Evolutionary conservation across 2,797 vertebrate genomes (phyloP).

Genomic region (Myoxocephalus aenaeus): DNA sequence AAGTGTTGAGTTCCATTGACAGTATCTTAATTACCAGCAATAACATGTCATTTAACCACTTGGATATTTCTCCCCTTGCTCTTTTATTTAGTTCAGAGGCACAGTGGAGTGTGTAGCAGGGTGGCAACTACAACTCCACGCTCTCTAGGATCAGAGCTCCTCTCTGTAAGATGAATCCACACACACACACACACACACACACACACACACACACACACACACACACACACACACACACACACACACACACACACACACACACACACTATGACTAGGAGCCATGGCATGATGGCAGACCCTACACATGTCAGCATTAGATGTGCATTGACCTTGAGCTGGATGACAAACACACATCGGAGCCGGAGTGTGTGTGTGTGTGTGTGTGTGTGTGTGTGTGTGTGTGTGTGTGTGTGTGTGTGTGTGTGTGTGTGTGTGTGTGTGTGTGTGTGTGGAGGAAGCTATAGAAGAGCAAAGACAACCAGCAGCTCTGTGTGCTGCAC

Average conservation of each 20-base stretch:
- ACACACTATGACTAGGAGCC: conserved; percentile 28
- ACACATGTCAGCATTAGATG: conserved; percentile 58
- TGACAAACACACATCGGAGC: neutral
- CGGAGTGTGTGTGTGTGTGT: too few relatives aligned
- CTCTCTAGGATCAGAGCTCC: conserved; percentile 29
- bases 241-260: neutral
- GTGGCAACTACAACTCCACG: conserved; percentile 4
- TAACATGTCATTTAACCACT: too few relatives aligned
- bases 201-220: neutral
- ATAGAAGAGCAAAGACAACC: too few relatives aligned
- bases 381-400: too few relatives aligned
- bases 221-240: neutral
- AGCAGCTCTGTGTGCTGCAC: conserved; percentile 8
- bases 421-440: too few relatives aligned
- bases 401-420: too few relatives aligned
- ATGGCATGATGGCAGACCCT: conserved; percentile 22
- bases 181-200: conserved; percentile 1
- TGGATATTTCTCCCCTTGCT: neutral
- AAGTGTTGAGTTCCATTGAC: neutral
- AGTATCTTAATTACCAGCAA: too few relatives aligned
- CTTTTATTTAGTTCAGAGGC: neutral
- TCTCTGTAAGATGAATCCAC: conserved; percentile 9
- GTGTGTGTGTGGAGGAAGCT: too few relatives aligned
- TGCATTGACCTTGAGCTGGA: conserved; percentile 47
- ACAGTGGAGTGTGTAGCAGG: conserved; percentile 1